Conservation (phyloP, 2,888 invertebrate genomes). For the Odontocolon sp. region DNA sequence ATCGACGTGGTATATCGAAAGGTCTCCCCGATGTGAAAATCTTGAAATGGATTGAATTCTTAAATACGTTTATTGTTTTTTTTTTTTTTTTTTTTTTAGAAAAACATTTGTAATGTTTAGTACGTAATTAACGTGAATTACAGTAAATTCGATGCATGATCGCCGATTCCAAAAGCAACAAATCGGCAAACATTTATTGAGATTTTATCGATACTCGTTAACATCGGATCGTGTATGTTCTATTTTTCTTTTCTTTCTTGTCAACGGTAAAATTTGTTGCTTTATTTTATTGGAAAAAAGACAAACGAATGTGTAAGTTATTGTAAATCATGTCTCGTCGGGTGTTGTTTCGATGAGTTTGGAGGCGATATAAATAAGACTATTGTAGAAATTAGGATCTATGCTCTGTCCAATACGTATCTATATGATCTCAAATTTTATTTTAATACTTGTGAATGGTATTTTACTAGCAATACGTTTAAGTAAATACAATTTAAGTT, state of each 20-base stretch:
- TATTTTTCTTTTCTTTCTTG: conserved; percentile 3
- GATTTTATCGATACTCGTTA: conserved; percentile 18
- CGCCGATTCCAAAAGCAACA: conserved; percentile 17
- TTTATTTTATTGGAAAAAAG: conserved; percentile 58
- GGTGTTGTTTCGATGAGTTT: conserved; percentile 43
- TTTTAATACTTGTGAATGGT: conserved; percentile 64
- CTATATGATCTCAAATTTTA: conserved; percentile 68
- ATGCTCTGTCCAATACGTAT: conserved; percentile 59
- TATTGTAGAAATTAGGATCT: conserved; percentile 55
- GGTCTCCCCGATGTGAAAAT: conserved; percentile 23
- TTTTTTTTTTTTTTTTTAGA: conserved; percentile 27
- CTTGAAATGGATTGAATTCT: background rate
- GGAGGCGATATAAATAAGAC: conserved; percentile 47
- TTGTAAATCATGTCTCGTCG: conserved; percentile 57
- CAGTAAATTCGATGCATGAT: conserved; percentile 21
- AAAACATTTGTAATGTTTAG: conserved; percentile 60
- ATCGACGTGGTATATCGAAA: conserved; percentile 42
- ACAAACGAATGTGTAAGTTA: conserved; percentile 55
- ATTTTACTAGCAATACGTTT: conserved; percentile 64
- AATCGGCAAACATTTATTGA: conserved; percentile 16
- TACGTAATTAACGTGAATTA: conserved; percentile 47
- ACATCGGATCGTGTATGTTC: conserved; percentile 16
- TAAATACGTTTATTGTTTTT: conserved; percentile 28
- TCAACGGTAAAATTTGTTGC: conserved; percentile 43
- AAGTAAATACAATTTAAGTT: conserved; percentile 51